phyloP scores from a whole-genome alignment of 37 sponge, comb jelly and placozoan species.

The Chondrilla cf. caribensis region DNA sequence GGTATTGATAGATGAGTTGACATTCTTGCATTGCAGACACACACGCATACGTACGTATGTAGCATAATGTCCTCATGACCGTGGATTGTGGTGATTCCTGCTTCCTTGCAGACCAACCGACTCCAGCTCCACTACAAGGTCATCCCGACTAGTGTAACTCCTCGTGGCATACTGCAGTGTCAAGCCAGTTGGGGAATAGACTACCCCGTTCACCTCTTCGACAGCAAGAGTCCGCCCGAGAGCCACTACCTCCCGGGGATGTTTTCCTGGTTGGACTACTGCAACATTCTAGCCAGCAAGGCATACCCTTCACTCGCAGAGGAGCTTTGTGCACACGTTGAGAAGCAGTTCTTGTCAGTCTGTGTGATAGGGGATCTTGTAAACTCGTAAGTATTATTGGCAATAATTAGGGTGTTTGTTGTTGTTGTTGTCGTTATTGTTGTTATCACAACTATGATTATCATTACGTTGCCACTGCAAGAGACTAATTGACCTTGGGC shows the following conservation, averaged over 20 bases:
- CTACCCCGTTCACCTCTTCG: conserved; percentile 30
- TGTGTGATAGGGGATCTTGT: background rate
- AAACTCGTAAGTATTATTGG: conserved; percentile 20
- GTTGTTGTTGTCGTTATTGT: too few species aligned
- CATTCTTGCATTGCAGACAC: too few species aligned
- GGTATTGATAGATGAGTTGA: too few species aligned
- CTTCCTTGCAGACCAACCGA: background rate
- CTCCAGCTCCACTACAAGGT: conserved; percentile 28
- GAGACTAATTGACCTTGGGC: too few species aligned
- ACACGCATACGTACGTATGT: too few species aligned
- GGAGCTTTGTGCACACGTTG: background rate
- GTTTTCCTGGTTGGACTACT: conserved; percentile 24
- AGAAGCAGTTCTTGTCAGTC: background rate
- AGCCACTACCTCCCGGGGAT: conserved; percentile 27
- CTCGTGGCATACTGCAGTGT: background rate
- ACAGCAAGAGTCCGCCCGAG: conserved; percentile 23
- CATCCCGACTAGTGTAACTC: background rate
- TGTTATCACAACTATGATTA: too few species aligned
- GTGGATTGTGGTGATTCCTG: too few species aligned
- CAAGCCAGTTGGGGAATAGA: conserved; percentile 20
- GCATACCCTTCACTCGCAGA: background rate
- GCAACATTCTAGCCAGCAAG: background rate
- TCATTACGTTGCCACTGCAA: too few species aligned
- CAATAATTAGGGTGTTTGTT: too few species aligned
- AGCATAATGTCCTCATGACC: too few species aligned